These are phyloP conservation scores for Actinemys pallida DNA, from an alignment of 2,113 vertebrate genomes.

Conservation along the genomic window DNA sequence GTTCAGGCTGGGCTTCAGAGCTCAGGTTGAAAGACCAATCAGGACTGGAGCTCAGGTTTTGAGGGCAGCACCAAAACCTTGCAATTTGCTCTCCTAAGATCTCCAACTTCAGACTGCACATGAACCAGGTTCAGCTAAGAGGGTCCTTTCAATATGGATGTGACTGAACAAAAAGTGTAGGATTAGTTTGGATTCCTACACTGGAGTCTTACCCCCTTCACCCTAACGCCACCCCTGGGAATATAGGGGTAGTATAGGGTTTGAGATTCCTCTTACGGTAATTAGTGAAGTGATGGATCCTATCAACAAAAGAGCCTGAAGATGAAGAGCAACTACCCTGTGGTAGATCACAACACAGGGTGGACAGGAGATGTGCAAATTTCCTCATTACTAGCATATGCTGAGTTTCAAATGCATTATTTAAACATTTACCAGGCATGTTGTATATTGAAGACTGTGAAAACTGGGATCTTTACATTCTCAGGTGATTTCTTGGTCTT, in stretches of 20 bases:
- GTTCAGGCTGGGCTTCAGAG: not conserved
- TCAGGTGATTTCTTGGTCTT: not conserved
- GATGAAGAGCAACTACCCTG: not conserved
- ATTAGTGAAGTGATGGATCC: no score
- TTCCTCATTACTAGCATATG: not conserved
- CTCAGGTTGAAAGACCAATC: not conserved
- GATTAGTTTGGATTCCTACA: not conserved
- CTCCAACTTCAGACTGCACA: not conserved
- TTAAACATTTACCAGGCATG: not conserved
- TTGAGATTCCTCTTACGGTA: not conserved
- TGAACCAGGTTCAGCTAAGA: not conserved
- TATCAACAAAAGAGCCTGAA: not conserved
- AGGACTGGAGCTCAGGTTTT: not conserved
- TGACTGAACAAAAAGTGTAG: not conserved
- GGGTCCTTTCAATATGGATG: not conserved
- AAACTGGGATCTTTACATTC: not conserved
- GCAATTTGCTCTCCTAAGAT: not conserved
- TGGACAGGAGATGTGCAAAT: rapidly evolving
- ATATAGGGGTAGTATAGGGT: not conserved
- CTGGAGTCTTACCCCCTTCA: not conserved
- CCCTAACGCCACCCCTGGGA: not conserved
- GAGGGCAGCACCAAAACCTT: not conserved
- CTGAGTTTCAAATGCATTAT: not conserved
- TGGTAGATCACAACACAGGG: not conserved
- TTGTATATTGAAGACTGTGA: not conserved